Base-by-base conservation (phyloP, 2,797 vertebrate genomes). In the Aeoliscus strigatus region DNA sequence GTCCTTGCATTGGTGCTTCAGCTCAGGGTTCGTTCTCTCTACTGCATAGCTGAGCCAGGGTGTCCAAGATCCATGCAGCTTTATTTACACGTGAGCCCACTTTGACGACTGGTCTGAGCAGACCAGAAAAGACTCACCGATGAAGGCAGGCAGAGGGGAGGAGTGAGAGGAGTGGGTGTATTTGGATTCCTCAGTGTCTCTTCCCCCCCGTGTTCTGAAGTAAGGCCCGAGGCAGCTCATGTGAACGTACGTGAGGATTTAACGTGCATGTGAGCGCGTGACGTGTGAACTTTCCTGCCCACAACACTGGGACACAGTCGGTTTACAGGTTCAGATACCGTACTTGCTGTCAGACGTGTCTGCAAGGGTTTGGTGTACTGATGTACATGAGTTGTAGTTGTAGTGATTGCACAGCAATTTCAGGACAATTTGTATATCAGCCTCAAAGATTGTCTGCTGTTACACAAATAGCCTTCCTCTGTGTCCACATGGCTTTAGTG, bases 21-120 rank as follows among this genome's bases (percentile, higher is more conserved):
- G 55, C 42, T 48, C 14, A 6, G 14, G 36, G 45, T 17, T 80
- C 77, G 78, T 80, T 74, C 77, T 46, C 51, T 65, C 59, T 77
- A 76, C 53, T 75, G 78, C 81, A 83, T 79, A 74, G 69, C 62
- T 68, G 76, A 75, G 69, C 70, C 71, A 61, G n/a, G 42, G 29
- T 66, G 49, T 63, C 56, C 62, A 39, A 42, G 34, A 30, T 24
- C 66, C 68, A 55, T 34, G 15, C 49, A 35, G 61, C 54, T 60
- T 59, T 41, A 54, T 55, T 39, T 14, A 43, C 51, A 62, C 47
- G 44, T 51, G 51, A 63, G 37, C 53, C n/a, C n/a, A n/a, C 45
- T 62, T 52, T 45, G 45, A 37, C 46, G 39, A 45, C 34, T 44
- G 43, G 47, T 61, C 66, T 29, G 53, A 59, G 39, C 28, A 15